Base-by-base conservation (phyloP, 2,888 invertebrate genomes). In the Coenonympha arcania region DNA sequence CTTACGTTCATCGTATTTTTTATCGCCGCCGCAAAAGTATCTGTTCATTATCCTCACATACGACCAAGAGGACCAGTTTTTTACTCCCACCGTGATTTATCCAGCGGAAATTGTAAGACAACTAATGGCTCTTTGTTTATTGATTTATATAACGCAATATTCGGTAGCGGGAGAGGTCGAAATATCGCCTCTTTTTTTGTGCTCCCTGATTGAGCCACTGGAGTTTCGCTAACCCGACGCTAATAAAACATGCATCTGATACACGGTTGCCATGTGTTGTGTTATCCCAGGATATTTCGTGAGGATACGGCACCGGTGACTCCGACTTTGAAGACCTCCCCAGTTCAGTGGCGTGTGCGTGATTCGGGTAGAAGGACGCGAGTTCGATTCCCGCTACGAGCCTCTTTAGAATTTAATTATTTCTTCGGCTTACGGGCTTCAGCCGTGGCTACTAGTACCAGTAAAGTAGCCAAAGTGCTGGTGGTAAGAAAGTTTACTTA, bases 91-190 rank as follows among this genome's bases (percentile, higher is more conserved):
- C 73, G 84, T 84, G 84, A 84, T 84, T 84, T 83, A 84, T 80
- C 79, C 82, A 78, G 71, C 81, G 83, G 83, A 85, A 82, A 84
- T 79, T 79, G 84, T 80, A 75, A 76, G 84, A 79, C 82, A 82
- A 76, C 80, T 81, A 82, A 84, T 83, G 83, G 78, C 62, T 83
- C 82, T 83, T 83, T 84, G 84, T 84, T 80, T 82, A 84, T 84
- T 83, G 84, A 85, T 84, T 84, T 82, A 83, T 84, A 74, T 70
- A 69, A 72, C 66, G 76, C 76, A 81, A 83, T 83, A 82, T 82
- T 83, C 82, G 79, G 84, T 82, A 85, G 85, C 84, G 68, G 63
- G 73, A 66, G 61, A 75, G 75, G 71, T 75, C 75, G 75, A 65
- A 70, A 72, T 72, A 76, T 73, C 64, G 63, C 59, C 58, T 61